Conservation (phyloP, 30 jellyfish, hydroid and myxozoan species). For the Cassiopea xamachana region DNA sequence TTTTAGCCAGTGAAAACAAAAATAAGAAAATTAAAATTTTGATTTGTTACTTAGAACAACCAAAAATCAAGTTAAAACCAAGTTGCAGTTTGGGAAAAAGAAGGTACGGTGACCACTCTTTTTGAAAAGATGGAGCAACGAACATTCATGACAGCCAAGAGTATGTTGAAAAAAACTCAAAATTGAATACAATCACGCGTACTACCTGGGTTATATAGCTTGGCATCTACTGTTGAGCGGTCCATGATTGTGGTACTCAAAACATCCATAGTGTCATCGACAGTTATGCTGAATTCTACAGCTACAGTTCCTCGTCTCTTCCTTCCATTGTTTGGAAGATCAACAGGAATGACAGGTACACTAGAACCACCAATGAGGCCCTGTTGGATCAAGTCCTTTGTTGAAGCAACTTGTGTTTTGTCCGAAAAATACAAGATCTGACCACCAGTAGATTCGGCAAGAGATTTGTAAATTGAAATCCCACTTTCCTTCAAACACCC, state of each 20-base stretch:
- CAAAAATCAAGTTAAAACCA: no score
- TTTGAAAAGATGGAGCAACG: no score
- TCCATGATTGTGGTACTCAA: slow-evolving; percentile 57
- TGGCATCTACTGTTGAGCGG: neutral
- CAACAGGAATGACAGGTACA: slow-evolving; percentile 33
- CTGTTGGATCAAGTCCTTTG: slow-evolving; percentile 19
- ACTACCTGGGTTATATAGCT: slow-evolving; percentile 6
- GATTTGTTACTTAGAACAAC: no score
- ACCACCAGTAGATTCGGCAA: slow-evolving; percentile 62
- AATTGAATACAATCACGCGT: neutral
- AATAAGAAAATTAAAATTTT: no score
- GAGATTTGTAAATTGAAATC: slow-evolving; percentile 5
- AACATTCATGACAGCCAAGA: no score
- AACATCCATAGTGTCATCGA: slow-evolving; percentile 58
- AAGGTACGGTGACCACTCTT: no score
- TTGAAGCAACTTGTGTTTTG: neutral
- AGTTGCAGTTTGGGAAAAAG: no score
- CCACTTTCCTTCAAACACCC: no score
- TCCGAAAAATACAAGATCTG: slow-evolving; percentile 51
- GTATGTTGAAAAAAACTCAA: no score
- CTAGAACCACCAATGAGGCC: slow-evolving; percentile 59
- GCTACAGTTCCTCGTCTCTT: slow-evolving; percentile 13
- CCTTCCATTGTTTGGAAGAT: neutral
- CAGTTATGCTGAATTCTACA: slow-evolving; percentile 9
- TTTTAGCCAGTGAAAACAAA: no score